phyloP scores from a whole-genome alignment of 1,140 invertebrate genomes.

The Branchinecta lindahli region DNA sequence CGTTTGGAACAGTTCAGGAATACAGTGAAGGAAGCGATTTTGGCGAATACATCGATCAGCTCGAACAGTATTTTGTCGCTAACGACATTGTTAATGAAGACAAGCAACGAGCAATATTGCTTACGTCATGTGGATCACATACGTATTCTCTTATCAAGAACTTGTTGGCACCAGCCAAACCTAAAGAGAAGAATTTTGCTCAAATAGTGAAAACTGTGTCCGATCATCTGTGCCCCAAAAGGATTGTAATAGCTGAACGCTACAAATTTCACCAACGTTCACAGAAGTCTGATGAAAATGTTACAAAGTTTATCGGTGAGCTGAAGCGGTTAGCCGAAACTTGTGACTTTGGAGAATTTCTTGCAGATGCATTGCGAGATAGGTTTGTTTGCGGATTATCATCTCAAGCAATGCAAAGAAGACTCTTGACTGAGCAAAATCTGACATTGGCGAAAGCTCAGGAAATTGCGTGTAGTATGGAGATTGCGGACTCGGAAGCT shows the following conservation, averaged over 20 bases:
- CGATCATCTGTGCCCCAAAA: constrained; percentile 13
- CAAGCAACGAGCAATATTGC: neutral
- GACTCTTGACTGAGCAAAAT: constrained; percentile 13
- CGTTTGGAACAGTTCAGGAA: constrained; percentile 1
- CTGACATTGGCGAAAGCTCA: constrained; percentile 15
- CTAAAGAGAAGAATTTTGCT: constrained; percentile 12
- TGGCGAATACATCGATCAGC: neutral
- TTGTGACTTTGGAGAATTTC: constrained; percentile 17
- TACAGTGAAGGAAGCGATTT: neutral
- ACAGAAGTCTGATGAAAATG: constrained; percentile 13
- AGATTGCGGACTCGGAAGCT: constrained; percentile 10
- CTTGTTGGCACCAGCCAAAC: constrained; percentile 14
- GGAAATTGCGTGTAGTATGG: constrained; percentile 12
- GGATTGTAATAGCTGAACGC: constrained; percentile 15
- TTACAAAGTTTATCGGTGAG: constrained; percentile 12
- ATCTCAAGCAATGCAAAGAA: constrained; percentile 10
- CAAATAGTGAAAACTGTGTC: constrained; percentile 11
- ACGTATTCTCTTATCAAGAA: constrained; percentile 6
- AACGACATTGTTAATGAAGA: neutral
- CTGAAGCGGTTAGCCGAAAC: constrained; percentile 12
- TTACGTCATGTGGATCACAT: neutral
- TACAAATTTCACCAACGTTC: constrained; percentile 15
- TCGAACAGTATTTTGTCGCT: constrained; percentile 1
- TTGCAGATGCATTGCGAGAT: constrained; percentile 16
- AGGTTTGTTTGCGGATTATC: constrained; percentile 13